Percentiles rank a stretch among this genome's conserved stretches.
Conservation (phyloP, 1,140 invertebrate genomes). For the Harpegnathos saltator region DNA sequence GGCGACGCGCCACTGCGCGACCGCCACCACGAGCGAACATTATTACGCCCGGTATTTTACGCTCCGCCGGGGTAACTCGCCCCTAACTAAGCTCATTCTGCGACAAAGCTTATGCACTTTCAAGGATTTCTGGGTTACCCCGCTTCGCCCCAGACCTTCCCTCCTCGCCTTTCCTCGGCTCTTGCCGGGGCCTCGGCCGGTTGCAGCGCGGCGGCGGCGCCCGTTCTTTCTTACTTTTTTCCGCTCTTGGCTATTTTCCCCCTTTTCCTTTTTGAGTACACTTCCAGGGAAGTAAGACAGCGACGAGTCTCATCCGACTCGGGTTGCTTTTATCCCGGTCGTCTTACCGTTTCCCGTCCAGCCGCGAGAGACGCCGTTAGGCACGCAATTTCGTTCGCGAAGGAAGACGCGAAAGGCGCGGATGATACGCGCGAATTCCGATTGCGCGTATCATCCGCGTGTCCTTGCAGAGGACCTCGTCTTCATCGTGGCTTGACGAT, state of each 20-base stretch:
- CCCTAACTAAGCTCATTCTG: conserved; percentile 77
- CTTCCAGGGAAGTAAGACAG: conserved; percentile 24
- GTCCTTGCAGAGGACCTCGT: not conserved
- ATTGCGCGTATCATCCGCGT: not conserved
- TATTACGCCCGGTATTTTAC: conserved; percentile 78
- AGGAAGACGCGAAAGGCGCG: not conserved
- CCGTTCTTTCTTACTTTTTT: conserved; percentile 53
- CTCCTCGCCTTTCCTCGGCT: not conserved
- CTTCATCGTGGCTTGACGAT: not conserved
- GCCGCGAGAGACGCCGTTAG: conserved; percentile 1
- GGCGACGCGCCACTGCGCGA: conserved; percentile 6
- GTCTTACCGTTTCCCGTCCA: conserved; percentile 12
- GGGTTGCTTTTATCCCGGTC: conserved; percentile 28
- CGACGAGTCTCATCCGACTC: conserved; percentile 6
- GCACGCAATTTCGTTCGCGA: not conserved
- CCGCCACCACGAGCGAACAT: conserved; percentile 55
- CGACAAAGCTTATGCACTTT: conserved; percentile 78
- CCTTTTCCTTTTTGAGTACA: conserved; percentile 11
- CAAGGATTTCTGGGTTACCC: conserved; percentile 71
- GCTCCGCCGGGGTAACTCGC: conserved; percentile 66
- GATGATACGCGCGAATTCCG: no score
- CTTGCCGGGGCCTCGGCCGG: not conserved
- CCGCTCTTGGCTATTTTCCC: conserved; percentile 6
- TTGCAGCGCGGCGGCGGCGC: not conserved
- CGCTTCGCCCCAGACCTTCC: conserved; percentile 6